Percentiles rank a stretch among this genome's conserved stretches.
Conservation (phyloP, 2,113 vertebrate genomes). For the Morone chrysops region DNA sequence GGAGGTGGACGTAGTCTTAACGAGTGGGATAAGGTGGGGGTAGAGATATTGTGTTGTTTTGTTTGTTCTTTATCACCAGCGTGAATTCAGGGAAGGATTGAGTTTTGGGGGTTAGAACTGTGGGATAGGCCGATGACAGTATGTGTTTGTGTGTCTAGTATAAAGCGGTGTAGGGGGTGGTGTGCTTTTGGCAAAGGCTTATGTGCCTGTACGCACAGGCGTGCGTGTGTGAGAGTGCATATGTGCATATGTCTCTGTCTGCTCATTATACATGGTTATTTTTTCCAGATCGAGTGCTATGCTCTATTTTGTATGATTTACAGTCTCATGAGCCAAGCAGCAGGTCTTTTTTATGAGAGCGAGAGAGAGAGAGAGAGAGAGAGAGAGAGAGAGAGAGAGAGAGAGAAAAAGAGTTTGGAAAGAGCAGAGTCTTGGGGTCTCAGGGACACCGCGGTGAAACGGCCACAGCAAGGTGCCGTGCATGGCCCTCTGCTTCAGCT, state of each 20-base stretch:
- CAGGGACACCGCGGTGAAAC: conserved; percentile 70
- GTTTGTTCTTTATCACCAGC: conserved; percentile 57
- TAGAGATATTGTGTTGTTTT: conserved; percentile 50
- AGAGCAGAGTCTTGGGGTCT: conserved; percentile 63
- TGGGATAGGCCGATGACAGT: conserved; percentile 35
- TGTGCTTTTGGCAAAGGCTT: conserved; percentile 63
- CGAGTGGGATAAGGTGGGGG: conserved; percentile 57
- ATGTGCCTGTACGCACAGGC: conserved; percentile 26
- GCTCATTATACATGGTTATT: conserved; percentile 65
- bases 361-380: conserved; percentile 13
- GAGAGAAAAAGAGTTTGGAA: conserved; percentile 44
- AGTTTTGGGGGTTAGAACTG: conserved; percentile 38
- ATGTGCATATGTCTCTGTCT: conserved; percentile 64
- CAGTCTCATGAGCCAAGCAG: conserved; percentile 50
- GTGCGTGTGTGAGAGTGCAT: conserved; percentile 64
- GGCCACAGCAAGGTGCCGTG: conserved; percentile 43
- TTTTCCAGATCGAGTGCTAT: conserved; percentile 64
- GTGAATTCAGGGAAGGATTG: conserved; percentile 42
- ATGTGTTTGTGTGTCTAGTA: conserved; percentile 51
- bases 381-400: conserved; percentile 9
- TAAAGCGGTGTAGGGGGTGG: conserved; percentile 54
- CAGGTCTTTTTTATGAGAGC: conserved; percentile 38
- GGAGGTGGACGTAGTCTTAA: conserved; percentile 65
- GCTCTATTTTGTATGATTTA: conserved; percentile 70
- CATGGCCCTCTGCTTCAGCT: conserved; percentile 43